Evolutionary conservation across 2,888 invertebrate species (phyloP), one percentile per base, ranked within the genome.

Genomic region (Atherix ibis): DNA sequence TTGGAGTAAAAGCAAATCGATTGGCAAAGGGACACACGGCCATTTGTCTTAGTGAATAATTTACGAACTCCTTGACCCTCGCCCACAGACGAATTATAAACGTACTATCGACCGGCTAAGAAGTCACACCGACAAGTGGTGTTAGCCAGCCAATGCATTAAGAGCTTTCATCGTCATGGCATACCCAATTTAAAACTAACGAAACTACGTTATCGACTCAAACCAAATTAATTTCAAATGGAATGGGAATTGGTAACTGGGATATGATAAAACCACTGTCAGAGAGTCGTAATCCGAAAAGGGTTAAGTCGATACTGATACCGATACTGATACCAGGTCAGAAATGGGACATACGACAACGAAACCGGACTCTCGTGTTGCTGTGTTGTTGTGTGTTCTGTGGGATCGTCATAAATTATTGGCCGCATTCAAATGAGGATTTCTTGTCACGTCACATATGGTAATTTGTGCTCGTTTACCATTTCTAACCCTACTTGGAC

Each of bases 361-460:
- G n/a, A n/a, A n/a, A n/a, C n/a, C n/a, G n/a, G n/a, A n/a, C n/a
- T n/a, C n/a, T n/a, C n/a, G n/a, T n/a, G n/a, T n/a, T n/a, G n/a
- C n/a, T n/a, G n/a, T n/a, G n/a, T n/a, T n/a, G n/a, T n/a, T n/a
- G n/a, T n/a, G n/a, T n/a, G n/a, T n/a, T n/a, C n/a, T n/a, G n/a
- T n/a, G n/a, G 22, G 10, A 22, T 12, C n/a, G 33, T 34, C 16
- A 40, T 40, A 40, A 40, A 40, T 40, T 40, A 40, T 40, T 40
- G 38, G 36, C 38, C 36, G 35, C 37, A 41, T 40, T 40, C 37
- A 45, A 46, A 46, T 46, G 44, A 45, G 44, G 43, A 46, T 45
- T 46, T 45, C 45, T 45, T 45, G 46, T 46, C 46, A 46, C 42
- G 46, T 46, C 46, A 46, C 46, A 46, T 45, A 45, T 46, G 46